Percentiles rank a stretch among this genome's conserved stretches.
phyloP scores from a whole-genome alignment of 2,113 vertebrate species.

The Tupaia chinensis region DNA sequence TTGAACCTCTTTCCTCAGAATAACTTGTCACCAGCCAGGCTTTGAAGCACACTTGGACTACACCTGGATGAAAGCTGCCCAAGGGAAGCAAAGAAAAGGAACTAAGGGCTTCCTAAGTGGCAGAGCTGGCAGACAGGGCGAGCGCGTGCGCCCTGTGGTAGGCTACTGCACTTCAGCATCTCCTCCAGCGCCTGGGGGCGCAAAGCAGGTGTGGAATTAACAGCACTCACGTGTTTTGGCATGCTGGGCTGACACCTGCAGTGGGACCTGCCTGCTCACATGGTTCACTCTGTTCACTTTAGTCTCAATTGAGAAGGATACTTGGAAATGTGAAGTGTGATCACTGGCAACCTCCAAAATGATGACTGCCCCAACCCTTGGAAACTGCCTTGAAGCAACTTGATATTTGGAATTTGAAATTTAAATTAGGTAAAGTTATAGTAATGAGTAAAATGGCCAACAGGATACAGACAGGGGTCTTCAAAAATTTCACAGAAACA shows the following conservation, averaged over 20 bases:
- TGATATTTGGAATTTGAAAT: constrained; percentile 27
- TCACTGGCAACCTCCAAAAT: not conserved
- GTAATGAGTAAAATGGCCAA: not conserved
- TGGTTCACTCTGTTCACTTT: not conserved
- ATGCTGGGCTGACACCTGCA: not conserved
- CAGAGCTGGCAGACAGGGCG: not conserved
- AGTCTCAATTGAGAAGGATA: not conserved
- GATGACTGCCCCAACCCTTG: not conserved
- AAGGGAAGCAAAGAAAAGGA: not conserved
- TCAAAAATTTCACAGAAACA: too few species aligned
- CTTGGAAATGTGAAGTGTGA: not conserved
- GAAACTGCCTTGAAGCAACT: not conserved
- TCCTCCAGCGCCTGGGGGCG: not conserved
- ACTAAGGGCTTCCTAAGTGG: not conserved
- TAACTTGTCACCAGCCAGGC: not conserved
- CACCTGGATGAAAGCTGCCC: not conserved
- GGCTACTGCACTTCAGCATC: not conserved
- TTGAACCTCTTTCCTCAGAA: not conserved
- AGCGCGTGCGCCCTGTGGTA: not conserved
- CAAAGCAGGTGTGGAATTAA: not conserved
- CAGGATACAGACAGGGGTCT: not conserved
- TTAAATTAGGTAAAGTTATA: not conserved
- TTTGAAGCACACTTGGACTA: not conserved
- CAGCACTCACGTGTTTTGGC: fast-evolving
- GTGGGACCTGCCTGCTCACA: not conserved